phyloP scores from a whole-genome alignment of 2,888 invertebrate genomes.

The Notodonta ziczac region DNA sequence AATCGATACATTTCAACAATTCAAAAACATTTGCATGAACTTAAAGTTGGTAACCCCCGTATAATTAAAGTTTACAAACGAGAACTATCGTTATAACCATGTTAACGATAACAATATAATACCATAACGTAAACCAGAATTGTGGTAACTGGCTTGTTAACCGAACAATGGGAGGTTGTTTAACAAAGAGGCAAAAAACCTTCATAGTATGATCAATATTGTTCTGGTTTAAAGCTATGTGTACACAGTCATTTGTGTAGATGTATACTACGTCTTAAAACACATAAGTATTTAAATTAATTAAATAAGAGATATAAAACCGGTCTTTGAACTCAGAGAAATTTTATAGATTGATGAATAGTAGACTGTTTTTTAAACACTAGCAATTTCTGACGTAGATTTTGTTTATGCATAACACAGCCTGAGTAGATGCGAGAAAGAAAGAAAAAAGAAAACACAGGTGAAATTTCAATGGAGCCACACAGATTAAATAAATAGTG shows the following conservation, averaged over 20 bases:
- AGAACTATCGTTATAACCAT: slow-evolving; percentile 26
- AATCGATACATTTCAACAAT: slow-evolving; percentile 14
- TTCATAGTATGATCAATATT: slow-evolving; percentile 38
- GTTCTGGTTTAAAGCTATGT: slow-evolving; percentile 12
- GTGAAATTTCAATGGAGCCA: no score
- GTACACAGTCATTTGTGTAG: not conserved
- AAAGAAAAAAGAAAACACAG: no score
- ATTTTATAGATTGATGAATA: no score
- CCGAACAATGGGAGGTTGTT: slow-evolving; percentile 59
- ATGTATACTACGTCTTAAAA: no score
- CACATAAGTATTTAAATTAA: no score
- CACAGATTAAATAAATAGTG: no score
- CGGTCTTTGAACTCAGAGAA: no score
- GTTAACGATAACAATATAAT: slow-evolving; percentile 35
- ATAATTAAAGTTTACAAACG: slow-evolving; percentile 28
- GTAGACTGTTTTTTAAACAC: no score
- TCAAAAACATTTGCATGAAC: slow-evolving; percentile 14
- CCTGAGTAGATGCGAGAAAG: no score
- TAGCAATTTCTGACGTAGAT: no score
- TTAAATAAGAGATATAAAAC: no score
- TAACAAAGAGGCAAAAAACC: slow-evolving; percentile 49
- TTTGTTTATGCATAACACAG: no score
- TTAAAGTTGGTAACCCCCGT: slow-evolving; percentile 12
- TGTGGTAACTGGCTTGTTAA: slow-evolving; percentile 43
- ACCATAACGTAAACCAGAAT: slow-evolving; percentile 42